phyloP scores from a whole-genome alignment of 2,888 invertebrate species.

The Dryocosmus kuriphilus region DNA sequence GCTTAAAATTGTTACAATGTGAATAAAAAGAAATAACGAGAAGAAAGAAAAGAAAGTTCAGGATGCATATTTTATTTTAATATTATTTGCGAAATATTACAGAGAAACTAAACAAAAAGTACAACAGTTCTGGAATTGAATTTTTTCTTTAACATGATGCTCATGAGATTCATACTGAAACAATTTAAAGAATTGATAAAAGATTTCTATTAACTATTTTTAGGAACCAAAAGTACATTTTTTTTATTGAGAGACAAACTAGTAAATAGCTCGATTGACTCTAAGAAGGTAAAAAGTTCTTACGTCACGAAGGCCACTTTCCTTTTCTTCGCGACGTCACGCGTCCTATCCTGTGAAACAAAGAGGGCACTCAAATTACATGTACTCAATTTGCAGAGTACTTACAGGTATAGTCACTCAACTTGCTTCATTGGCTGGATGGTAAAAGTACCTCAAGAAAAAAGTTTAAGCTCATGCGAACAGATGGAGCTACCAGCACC shows the following conservation, averaged over 20 bases:
- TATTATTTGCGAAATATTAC: neutral
- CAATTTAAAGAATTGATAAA: neutral
- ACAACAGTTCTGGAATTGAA: neutral
- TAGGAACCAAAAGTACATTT: neutral
- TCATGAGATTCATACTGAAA: neutral
- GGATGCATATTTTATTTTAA: neutral
- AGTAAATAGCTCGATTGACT: constrained; percentile 2
- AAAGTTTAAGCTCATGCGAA: constrained; percentile 48
- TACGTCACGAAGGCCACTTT: constrained; percentile 46
- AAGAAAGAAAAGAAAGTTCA: neutral
- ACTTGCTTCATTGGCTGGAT: constrained; percentile 42
- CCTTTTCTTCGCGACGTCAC: constrained; percentile 48
- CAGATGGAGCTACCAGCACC: constrained; percentile 54
- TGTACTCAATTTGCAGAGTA: constrained; percentile 57
- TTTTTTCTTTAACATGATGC: neutral
- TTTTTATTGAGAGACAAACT: neutral
- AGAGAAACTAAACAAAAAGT: neutral
- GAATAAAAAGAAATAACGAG: too few species aligned
- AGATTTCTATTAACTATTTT: neutral
- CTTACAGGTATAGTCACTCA: too few species aligned
- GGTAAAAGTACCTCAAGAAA: constrained; percentile 51
- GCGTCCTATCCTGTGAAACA: constrained; percentile 50
- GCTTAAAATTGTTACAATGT: too few species aligned
- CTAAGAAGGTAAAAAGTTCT: neutral
- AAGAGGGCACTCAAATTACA: constrained; percentile 61